These are phyloP conservation scores for Notothenia coriiceps DNA, from an alignment of 2,113 vertebrate species.

Conservation along the genomic window DNA sequence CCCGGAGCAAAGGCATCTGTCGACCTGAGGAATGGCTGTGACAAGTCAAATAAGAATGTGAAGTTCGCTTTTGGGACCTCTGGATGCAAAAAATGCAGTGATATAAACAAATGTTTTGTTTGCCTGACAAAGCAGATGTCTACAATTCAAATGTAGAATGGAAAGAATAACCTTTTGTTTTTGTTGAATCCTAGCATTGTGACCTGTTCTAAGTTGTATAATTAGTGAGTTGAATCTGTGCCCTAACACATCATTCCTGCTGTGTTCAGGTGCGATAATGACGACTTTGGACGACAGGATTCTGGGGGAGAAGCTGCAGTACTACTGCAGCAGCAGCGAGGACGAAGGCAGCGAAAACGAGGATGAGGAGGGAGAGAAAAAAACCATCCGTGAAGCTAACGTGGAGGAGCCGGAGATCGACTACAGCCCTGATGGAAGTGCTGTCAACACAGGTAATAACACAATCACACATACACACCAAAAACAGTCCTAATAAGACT, in stretches of 20 bases:
- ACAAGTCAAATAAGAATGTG: too few species aligned
- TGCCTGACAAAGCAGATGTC: too few species aligned
- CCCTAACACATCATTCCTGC: not conserved
- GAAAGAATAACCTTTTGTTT: too few species aligned
- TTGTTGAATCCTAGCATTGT: not conserved
- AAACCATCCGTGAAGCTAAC: conserved; percentile 77
- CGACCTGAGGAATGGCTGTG: too few species aligned
- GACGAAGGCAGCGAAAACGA: conserved; percentile 95
- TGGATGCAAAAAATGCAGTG: too few species aligned
- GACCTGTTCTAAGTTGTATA: not conserved
- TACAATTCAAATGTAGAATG: too few species aligned
- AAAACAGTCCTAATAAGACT: not conserved
- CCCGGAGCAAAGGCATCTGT: not conserved
- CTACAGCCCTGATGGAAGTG: conserved; percentile 88
- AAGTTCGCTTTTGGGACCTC: too few species aligned
- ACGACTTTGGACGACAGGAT: conserved; percentile 95
- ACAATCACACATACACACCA: not conserved
- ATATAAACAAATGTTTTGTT: too few species aligned
- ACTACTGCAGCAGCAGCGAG: conserved; percentile 98
- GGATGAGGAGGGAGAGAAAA: conserved; percentile 84
- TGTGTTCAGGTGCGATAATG: conserved; percentile 81
- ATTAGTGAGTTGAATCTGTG: not conserved
- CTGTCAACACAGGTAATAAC: conserved; percentile 92
- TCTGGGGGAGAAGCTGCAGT: conserved; percentile 97
- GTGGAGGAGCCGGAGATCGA: conserved; percentile 82